Evolutionary conservation across 2,888 invertebrate species (phyloP), one percentile per base, ranked within the genome.

Genomic region (Melipona beecheii): DNA sequence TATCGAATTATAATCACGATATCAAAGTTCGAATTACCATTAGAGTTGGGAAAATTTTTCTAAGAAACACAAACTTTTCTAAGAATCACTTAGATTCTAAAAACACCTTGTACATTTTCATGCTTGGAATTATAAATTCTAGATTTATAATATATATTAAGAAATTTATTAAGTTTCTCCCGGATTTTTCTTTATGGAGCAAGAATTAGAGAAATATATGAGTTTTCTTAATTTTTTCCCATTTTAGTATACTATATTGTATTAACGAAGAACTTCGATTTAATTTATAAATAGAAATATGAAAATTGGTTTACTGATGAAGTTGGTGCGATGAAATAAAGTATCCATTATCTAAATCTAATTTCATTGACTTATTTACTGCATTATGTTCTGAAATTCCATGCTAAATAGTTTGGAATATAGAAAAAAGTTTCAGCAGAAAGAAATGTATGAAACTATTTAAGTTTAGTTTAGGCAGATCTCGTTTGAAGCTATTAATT

Each of bases 351-450:
- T 36, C 21, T 31, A 21, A 17, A 54, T 70, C 54, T 54, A 70
- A 70, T 70, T 70, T 70, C 54, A 70, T 70, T 11, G 43, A 43
- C 36, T 58, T 58, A 43, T 43, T n/a, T 56, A n/a, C 13, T 72
- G 15, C 58, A 21, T 49, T 43, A 11, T 19, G 15, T 21, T n/a
- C 6, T 58, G 43, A 72, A 60, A 72, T 60, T 72, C 27, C 58
- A 49, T 24, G 13, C 36, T 36, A 19, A 54, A 4, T n/a, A 58
- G 43, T 43, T 72, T 13, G 27, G 9, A 11, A 56, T 56, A 19
- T 5, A 15, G 19, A 27, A 9, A 43, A 43, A 43, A 43, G 9
- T 43, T 43, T 43, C 9, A 43, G 9, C 5, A 27, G 15, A 31
- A 73, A 21, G 62, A 73, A 73, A 43, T 49, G 50, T 27, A 21